Evolutionary conservation across 2,113 vertebrate species (phyloP).

Genomic region (Hippolais icterina): DNA sequence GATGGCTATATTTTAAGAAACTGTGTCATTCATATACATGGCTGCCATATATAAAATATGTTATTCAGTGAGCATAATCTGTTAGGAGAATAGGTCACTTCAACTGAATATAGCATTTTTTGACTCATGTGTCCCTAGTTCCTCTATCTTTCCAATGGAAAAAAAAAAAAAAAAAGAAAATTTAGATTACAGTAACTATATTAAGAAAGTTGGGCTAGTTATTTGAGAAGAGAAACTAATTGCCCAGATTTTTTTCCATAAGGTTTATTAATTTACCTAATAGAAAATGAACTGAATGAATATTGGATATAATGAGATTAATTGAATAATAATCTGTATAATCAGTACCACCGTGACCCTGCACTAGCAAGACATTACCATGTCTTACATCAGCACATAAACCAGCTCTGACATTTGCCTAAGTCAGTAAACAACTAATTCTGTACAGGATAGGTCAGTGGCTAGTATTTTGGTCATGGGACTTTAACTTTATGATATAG

Average conservation of each 20-base stretch:
- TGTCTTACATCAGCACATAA: not conserved
- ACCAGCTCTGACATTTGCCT: not conserved
- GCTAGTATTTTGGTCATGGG: not conserved
- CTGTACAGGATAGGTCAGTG: not conserved
- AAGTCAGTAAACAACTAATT: not conserved
- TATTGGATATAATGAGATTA: not conserved
- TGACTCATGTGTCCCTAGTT: not conserved
- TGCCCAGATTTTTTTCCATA: not conserved
- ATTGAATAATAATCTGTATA: not conserved
- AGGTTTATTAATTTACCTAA: not conserved
- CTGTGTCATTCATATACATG: not conserved
- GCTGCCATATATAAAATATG: not conserved
- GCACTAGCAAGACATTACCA: not conserved
- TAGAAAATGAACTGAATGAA: not conserved
- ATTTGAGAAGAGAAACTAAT: not conserved
- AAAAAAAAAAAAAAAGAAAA: not conserved
- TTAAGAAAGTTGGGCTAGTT: not conserved
- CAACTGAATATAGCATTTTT: not conserved
- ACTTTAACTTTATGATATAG: not conserved
- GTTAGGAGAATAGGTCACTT: not conserved
- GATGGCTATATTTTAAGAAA: not conserved
- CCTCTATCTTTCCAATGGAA: not conserved
- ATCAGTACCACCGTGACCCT: not conserved
- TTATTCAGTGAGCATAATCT: not conserved
- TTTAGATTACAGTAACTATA: not conserved